Evolutionary conservation across 2,113 vertebrate genomes (phyloP).

Genomic region (Chlorocebus sabaeus): DNA sequence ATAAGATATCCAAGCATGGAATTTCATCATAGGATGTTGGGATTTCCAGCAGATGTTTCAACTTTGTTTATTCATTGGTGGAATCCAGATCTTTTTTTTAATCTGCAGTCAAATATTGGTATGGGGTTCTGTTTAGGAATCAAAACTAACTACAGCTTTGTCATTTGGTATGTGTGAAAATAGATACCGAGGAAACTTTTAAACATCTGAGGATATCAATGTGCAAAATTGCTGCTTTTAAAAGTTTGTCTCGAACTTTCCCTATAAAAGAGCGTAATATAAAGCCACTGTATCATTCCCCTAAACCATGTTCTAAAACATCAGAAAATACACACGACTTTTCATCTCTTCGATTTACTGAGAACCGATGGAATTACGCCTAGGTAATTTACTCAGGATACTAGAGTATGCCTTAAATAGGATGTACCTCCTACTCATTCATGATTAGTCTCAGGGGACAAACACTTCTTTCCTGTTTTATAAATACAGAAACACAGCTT

Average conservation of each 20-base stretch:
- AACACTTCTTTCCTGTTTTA: constrained; percentile 3
- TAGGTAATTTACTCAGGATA: neutral
- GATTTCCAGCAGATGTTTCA: constrained; percentile 40
- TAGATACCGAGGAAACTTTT: neutral
- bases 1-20: neutral
- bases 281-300: neutral
- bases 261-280: neutral
- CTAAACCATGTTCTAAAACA: neutral
- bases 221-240: neutral
- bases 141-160: constrained; percentile 14
- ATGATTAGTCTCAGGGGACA: neutral
- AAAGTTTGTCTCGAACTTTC: neutral
- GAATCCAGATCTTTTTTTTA: constrained; percentile 55
- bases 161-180: neutral
- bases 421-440: neutral
- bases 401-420: neutral
- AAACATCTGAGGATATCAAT: neutral
- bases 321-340: neutral
- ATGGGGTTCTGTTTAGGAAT: neutral
- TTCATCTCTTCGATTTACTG: neutral
- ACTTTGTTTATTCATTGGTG: constrained; percentile 10
- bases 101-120: neutral
- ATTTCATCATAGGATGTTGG: constrained; percentile 56
- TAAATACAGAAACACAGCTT: constrained; percentile 34
- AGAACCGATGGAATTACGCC: neutral